Evolutionary conservation across 2,113 vertebrate species (phyloP), one percentile per base, ranked within the genome.

Genomic region (Boleophthalmus pectinirostris): DNA sequence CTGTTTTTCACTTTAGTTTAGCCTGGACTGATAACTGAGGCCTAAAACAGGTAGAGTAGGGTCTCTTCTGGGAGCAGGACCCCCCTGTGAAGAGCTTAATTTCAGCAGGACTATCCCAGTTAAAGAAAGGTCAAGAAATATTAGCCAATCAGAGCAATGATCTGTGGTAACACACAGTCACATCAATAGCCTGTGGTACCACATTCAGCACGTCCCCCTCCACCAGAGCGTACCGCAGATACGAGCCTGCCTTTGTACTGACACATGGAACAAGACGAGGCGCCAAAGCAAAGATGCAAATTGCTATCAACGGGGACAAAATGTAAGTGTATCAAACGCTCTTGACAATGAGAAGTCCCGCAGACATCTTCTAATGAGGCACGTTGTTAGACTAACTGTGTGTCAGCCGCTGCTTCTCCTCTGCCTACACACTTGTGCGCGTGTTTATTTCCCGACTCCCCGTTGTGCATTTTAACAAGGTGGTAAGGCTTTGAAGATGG

Each of bases 221-320:
- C 12, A 51, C 49, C 16, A 56, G 54, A 3, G 7, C 61, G 53
- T 79, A 71, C 4, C 7, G 60, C 11, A 53, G 53, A 60, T 23
- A 15, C 73, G 70, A 66, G 70, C 18, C 54, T 46, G 60, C 53
- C 85, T 91, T 90, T 90, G 88, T 87, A 87, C 83, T 90, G 87
- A 87, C 87, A 87, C 79, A 60, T 60, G 57, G 82, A 89, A 90
- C 85, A 90, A 89, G 86, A 88, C 83, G 87, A 86, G 81, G 88
- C 83, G 90, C 79, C 75, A 84, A 92, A 92, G 89, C 73, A 86
- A 90, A 91, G 33, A 92, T 91, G 87, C 89, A 90, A 91, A 93
- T 92, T 86, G 77, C 80, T 72, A 88, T 84, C 86, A 89, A 83
- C 72, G 68, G 71, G 81, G 86, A 88, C 80, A 91, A 87, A 91